Percentiles rank a stretch among this genome's conserved stretches.
phyloP scores from a whole-genome alignment of 2,888 invertebrate species.

The Holacanthella duospinosa region DNA sequence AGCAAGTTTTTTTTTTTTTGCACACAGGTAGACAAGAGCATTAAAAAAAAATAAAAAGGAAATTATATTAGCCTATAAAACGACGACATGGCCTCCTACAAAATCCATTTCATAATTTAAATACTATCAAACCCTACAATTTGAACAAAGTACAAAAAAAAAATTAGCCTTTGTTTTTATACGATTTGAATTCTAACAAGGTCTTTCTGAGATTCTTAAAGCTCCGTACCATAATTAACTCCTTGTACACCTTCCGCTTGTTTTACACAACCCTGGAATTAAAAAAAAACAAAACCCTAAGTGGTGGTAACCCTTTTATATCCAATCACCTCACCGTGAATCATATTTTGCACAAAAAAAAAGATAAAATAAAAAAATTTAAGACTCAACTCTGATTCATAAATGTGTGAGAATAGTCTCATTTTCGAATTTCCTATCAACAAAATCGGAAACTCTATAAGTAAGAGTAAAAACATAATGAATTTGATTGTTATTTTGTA shows the following conservation, averaged over 20 bases:
- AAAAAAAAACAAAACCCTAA: too few species aligned
- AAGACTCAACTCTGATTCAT: too few species aligned
- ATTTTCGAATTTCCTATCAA: too few species aligned
- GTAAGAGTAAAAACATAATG: too few species aligned
- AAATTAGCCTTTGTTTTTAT: not conserved
- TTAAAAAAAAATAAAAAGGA: not conserved
- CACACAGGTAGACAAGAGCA: not conserved
- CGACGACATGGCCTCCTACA: not conserved
- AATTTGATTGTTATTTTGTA: too few species aligned
- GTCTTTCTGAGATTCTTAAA: not conserved
- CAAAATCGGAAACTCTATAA: too few species aligned
- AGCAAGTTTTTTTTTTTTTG: not conserved
- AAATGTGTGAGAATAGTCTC: too few species aligned
- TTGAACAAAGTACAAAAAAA: not conserved
- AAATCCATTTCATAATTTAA: not conserved
- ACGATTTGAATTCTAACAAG: not conserved
- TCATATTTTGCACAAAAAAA: not conserved
- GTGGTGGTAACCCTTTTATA: too few species aligned
- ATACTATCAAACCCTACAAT: not conserved
- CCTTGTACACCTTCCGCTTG: not conserved
- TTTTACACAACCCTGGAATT: not conserved
- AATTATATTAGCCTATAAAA: not conserved
- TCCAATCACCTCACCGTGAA: not conserved
- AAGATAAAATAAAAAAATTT: not conserved
- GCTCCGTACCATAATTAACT: slow-evolving; percentile 4